These are phyloP conservation scores for Tolypeutes matacus DNA, from an alignment of 2,797 vertebrate genomes.

Conservation along the genomic window DNA sequence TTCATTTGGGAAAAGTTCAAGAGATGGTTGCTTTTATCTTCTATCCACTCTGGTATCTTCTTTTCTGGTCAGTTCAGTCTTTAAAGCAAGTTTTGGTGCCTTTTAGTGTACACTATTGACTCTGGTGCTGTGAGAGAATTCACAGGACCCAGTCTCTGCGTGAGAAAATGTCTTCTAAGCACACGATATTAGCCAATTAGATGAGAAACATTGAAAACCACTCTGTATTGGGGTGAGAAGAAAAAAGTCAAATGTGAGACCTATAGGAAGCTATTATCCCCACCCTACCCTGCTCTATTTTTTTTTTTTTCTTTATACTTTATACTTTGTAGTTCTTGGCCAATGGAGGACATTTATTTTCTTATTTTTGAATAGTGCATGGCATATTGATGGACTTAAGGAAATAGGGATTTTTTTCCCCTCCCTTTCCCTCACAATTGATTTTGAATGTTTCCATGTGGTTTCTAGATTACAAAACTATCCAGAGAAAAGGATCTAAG, in stretches of 20 bases:
- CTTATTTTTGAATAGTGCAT: not conserved
- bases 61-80: not conserved
- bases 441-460: not conserved
- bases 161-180: not conserved
- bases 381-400: not conserved
- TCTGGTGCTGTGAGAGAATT: slow-evolving; percentile 65
- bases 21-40: not conserved
- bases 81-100: not conserved
- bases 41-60: not conserved
- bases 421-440: not conserved
- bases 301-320: not conserved
- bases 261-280: not conserved
- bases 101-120: not conserved
- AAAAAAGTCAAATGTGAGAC: not conserved
- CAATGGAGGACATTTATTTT: not conserved
- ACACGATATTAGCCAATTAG: not conserved
- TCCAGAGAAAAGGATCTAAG: not conserved
- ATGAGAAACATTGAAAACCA: not conserved
- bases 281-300: not conserved
- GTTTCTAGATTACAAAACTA: not conserved
- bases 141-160: not conserved
- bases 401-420: not conserved
- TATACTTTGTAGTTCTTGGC: not conserved
- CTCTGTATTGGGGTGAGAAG: not conserved
- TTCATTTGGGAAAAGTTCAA: not conserved